phyloP scores from a whole-genome alignment of 2,113 vertebrate genomes.

The Eptatretus burgeri region DNA sequence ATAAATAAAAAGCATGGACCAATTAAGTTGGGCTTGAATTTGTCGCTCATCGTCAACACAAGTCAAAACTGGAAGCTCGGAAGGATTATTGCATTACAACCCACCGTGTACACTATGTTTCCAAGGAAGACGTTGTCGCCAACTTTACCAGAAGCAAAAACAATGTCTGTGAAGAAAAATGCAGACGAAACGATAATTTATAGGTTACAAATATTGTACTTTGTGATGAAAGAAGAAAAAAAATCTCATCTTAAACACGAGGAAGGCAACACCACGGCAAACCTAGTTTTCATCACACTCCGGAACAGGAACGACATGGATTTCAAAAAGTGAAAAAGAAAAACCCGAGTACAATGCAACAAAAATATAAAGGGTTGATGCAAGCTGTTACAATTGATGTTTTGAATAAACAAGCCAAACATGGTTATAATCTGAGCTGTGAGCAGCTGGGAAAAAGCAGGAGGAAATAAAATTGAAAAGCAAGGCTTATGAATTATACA shows the following conservation, averaged over 20 bases:
- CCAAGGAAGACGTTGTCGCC: slow-evolving; percentile 82
- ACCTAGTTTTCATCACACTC: no score
- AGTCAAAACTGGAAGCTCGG: no score
- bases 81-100: slow-evolving; percentile 13
- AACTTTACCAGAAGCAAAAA: slow-evolving; percentile 64
- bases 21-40: no score
- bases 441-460: no score
- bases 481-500: no score
- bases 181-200: not conserved
- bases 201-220: not conserved
- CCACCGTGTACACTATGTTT: slow-evolving; percentile 94
- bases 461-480: no score
- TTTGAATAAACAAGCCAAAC: not conserved
- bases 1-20: not conserved
- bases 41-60: no score
- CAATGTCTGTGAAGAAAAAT: slow-evolving; percentile 26
- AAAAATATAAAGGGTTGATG: not conserved
- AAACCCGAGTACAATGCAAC: not conserved
- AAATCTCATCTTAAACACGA: no score
- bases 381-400: not conserved
- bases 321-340: not conserved
- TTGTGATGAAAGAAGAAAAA: not conserved
- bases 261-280: no score
- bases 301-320: no score
- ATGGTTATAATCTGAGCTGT: slow-evolving; percentile 7